Evolutionary conservation across 2,797 vertebrate genomes (phyloP).

Genomic region (Neosalanx taihuensis): DNA sequence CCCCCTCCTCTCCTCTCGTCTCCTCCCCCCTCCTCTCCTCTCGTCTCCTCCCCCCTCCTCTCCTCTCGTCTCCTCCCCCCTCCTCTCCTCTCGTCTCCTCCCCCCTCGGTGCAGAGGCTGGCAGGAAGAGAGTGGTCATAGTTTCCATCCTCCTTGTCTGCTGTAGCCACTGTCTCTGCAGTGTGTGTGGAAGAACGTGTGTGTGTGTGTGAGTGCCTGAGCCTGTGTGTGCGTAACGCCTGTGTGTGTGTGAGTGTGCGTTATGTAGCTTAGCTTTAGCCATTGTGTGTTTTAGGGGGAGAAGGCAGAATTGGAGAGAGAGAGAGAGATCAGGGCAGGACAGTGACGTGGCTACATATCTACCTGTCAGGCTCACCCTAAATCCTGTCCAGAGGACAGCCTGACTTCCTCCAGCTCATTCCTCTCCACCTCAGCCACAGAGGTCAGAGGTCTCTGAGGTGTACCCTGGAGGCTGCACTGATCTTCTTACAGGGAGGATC

Average conservation of each 20-base stretch:
- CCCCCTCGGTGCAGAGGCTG: constrained; percentile 11
- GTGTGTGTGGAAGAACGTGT: constrained; percentile 2
- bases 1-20: not conserved
- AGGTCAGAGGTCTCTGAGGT: not conserved
- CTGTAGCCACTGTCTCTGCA: constrained; percentile 17
- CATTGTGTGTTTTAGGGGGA: not conserved
- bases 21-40: not conserved
- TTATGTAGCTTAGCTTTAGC: not conserved
- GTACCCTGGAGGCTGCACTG: not conserved
- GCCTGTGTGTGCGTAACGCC: not conserved
- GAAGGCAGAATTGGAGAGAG: too few species aligned
- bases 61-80: not conserved
- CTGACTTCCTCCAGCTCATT: not conserved
- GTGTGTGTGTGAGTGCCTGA: not conserved
- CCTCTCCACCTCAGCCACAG: not conserved
- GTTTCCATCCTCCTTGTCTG: constrained; percentile 54
- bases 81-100: constrained; percentile 16
- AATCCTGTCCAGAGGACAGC: not conserved
- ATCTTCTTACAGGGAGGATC: not conserved
- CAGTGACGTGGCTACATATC: too few species aligned
- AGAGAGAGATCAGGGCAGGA: not conserved
- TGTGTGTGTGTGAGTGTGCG: not conserved
- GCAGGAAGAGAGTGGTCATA: constrained; percentile 42
- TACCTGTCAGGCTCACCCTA: not conserved
- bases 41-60: constrained; percentile 7